These are phyloP conservation scores for Lontra canadensis DNA, from an alignment of 2,113 vertebrate species.

Conservation along the genomic window DNA sequence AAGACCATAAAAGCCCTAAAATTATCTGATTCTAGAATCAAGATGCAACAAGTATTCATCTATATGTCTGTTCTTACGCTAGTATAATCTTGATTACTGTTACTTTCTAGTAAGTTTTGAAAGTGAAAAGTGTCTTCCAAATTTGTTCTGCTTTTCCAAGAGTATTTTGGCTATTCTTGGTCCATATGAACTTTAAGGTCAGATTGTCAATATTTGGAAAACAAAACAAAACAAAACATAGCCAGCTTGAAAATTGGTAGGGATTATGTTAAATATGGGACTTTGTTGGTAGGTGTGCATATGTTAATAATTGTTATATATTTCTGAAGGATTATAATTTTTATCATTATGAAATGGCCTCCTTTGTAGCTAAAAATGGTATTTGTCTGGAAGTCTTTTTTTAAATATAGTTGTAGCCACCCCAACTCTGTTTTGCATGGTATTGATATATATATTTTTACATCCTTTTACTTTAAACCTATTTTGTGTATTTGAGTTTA, in stretches of 20 bases:
- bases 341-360: background rate
- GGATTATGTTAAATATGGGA: background rate
- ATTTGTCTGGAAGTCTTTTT: background rate
- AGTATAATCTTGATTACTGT: background rate
- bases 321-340: background rate
- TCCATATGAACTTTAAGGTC: background rate
- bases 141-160: background rate
- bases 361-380: background rate
- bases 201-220: background rate
- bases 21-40: background rate
- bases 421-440: background rate
- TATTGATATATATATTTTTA: background rate
- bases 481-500: background rate
- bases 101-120: background rate
- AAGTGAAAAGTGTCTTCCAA: background rate
- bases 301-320: background rate
- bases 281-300: background rate
- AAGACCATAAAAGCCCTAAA: background rate
- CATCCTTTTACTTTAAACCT: background rate
- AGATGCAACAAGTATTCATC: background rate
- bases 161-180: background rate
- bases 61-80: background rate
- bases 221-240: background rate
- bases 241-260: background rate
- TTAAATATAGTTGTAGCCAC: background rate